Evolutionary conservation across 1,140 invertebrate genomes (phyloP), one percentile per base, ranked within the genome.

Genomic region (Cotesia glomerata): DNA sequence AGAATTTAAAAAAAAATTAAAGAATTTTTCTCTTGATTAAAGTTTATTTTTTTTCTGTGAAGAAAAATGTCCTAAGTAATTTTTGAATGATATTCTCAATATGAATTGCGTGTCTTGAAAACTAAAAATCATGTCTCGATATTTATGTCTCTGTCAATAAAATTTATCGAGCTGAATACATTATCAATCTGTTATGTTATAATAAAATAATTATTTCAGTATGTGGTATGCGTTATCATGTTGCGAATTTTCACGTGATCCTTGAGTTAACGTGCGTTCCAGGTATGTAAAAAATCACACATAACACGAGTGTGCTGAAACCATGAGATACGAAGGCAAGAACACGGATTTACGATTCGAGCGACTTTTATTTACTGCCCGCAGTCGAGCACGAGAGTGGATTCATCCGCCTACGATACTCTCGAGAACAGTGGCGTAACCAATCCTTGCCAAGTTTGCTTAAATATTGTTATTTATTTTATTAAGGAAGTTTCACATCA

Each of bases 301-400:
- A 59, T 26, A 26, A 26, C 26, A 26, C 26, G 58, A 59, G 26
- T 59, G 5, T 26, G 11, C 11, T 16, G 13, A 56, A 56, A 34
- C 8, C 26, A 0, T 13, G 16, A 36, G 56, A 69, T 69, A 69
- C 56, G 54, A 59, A 59, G 67, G 56, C 67, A 34, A 59, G 34
- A 39, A 69, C 54, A 14, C 16, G 54, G 36, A 69, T 69, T 69
- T 69, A 69, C 67, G 67, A 69, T 69, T 69, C 56, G 67, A 69
- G 35, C 67, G 67, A 69, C 67, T 69, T 69, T 69, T 69, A 69
- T 69, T 69, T 59, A 69, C 67, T 59, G 67, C 67, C 56, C 54
- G 35, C 5, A 69, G 67, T 69, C 67, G 54, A 36, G 67, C 32
- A 59, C 14, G 67, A 69, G 54, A 69, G 56, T 56, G 56, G 0